Evolutionary conservation across 2,797 vertebrate species (phyloP).

Genomic region (Clarias laeviceps): DNA sequence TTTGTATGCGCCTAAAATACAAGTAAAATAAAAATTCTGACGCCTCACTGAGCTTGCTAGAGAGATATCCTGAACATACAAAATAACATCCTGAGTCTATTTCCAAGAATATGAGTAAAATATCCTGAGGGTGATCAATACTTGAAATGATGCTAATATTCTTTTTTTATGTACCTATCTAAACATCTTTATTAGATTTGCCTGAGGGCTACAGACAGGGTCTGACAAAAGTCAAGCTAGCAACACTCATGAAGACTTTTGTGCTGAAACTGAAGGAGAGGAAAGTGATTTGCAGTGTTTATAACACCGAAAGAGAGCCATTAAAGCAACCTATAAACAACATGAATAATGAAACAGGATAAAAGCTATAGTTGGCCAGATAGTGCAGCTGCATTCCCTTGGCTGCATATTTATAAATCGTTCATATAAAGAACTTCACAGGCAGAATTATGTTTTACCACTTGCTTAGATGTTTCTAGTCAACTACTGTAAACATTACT

Average conservation of each 20-base stretch:
- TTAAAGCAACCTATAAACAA: slow-evolving; percentile 56
- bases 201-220: slow-evolving; percentile 11
- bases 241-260: too few relatives aligned
- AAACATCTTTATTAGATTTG: slow-evolving; percentile 6
- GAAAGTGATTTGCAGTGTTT: slow-evolving; percentile 24
- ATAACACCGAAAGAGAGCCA: slow-evolving; percentile 38
- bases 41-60: not conserved
- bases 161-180: slow-evolving; percentile 7
- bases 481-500: not conserved
- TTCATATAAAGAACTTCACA: slow-evolving; percentile 15
- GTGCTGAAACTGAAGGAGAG: not conserved
- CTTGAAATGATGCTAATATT: not conserved
- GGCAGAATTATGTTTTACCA: slow-evolving; percentile 23
- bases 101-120: not conserved
- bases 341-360: slow-evolving; percentile 61
- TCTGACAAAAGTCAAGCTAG: slow-evolving; percentile 1
- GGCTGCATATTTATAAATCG: slow-evolving; percentile 37
- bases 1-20: not conserved
- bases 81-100: not conserved
- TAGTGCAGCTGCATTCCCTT: slow-evolving; percentile 35
- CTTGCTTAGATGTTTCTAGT: not conserved
- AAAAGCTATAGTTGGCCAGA: slow-evolving; percentile 47
- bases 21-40: not conserved
- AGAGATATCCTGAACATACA: not conserved
- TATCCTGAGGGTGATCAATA: slow-evolving; percentile 14